phyloP scores from a whole-genome alignment of 2,113 vertebrate species.

The Hemichromis elongatus region DNA sequence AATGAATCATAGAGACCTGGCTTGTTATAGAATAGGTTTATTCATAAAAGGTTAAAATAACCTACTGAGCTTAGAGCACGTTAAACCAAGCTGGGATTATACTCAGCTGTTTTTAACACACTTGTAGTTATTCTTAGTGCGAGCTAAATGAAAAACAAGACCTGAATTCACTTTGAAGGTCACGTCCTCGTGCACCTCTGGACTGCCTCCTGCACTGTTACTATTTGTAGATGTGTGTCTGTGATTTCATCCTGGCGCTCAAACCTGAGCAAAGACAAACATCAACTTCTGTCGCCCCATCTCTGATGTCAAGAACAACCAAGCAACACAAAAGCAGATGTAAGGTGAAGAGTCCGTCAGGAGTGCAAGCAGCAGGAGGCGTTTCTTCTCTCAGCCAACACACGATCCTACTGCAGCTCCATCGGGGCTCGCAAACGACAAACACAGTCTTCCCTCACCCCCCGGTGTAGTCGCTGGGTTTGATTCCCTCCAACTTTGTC shows the following conservation, averaged over 20 bases:
- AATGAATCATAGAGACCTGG: fast-evolving
- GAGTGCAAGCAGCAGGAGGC: not conserved
- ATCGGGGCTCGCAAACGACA: too few relatives aligned
- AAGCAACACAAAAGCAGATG: not conserved
- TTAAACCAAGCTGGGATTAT: not conserved
- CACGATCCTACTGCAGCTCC: not conserved
- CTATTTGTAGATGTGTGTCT: not conserved
- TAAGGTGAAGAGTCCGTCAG: not conserved
- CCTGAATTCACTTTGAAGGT: fast-evolving
- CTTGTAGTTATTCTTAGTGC: not conserved
- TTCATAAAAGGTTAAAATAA: not conserved
- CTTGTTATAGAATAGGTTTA: fast-evolving
- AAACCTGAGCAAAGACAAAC: not conserved
- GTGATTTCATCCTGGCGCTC: not conserved
- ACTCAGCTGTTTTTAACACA: too few relatives aligned
- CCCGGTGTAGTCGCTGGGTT: not conserved
- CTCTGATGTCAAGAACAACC: too few relatives aligned
- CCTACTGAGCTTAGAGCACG: not conserved
- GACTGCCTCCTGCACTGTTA: not conserved
- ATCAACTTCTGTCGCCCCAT: not conserved
- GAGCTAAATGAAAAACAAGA: fast-evolving
- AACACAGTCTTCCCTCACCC: fast-evolving
- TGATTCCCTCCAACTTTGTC: not conserved
- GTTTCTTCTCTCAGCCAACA: too few relatives aligned
- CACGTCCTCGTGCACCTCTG: not conserved